Base-by-base conservation (phyloP, 2,113 vertebrate species). In the Desmodus rotundus region DNA sequence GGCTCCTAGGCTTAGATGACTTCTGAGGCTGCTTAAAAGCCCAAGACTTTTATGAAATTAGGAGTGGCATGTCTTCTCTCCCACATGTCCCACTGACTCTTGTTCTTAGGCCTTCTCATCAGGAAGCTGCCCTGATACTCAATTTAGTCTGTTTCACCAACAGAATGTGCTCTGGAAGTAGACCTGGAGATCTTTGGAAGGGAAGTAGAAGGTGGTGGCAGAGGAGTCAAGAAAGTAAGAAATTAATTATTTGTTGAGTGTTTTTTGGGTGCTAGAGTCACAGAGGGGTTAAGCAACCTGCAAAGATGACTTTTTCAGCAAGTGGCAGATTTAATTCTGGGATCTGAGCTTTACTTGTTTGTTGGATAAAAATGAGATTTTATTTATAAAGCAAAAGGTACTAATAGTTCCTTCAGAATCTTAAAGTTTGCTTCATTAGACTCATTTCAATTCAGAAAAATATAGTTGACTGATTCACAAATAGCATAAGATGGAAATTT, bases 391-490 rank as follows among this genome's bases (percentile, higher is more conserved):
- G n/a, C 28, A 94, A 94, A 90, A 68, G 52, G 67, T 10, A 81
- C 10, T 61, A 83, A 61, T 31, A 73, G n/a, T 72, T 91, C 20
- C 45, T 92, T 91, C 36, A 74, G 47, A 90, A 74, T 78, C 38
- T 81, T 54, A 52, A 94, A 65, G 50, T 56, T 43, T 81, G 33
- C 83, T 93, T 95, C 67, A 56, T n/a, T 76, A 91, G 58, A 92
- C 22, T 95, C 13, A 96, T 58, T 85, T 83, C 41, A 96, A 78
- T 81, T 92, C 11, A 86, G 80, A 68, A 92, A 92, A 86, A 83
- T 45, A 78, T n/a, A 78, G 41, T 86, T 72, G 87, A 88, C 4
- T 47, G 61, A 90, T 52, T 92, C 36, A 93, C 20, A 78, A 41
- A 86, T n/a, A 52, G 31, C 43, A 68, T 33, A 95, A 86, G 16